phyloP scores from a whole-genome alignment of 2,797 vertebrate species.

The Coreius guichenoti region DNA sequence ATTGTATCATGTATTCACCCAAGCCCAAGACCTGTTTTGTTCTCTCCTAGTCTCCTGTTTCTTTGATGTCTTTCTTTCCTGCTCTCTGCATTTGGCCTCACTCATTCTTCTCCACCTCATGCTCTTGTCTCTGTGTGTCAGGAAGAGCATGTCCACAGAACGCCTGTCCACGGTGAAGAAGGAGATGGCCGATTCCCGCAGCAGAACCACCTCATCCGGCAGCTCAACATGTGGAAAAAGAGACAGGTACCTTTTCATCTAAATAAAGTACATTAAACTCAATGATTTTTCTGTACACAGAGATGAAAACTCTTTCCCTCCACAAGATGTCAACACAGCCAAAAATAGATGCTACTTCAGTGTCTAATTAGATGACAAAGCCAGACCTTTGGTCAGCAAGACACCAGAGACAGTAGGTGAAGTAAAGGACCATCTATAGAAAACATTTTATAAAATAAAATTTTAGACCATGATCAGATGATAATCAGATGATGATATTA shows the following conservation, averaged over 20 bases:
- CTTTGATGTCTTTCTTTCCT: constrained; percentile 24
- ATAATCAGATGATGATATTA: neutral
- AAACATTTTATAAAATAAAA: neutral
- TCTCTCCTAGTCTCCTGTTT: neutral
- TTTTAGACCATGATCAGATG: neutral
- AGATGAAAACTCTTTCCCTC: neutral
- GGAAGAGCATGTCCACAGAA: constrained; percentile 88
- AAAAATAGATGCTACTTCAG: constrained; percentile 14
- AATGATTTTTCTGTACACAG: neutral
- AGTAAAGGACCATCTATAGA: neutral
- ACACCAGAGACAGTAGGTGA: neutral
- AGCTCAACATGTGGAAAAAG: constrained; percentile 84
- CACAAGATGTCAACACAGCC: neutral
- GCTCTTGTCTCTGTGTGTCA: constrained; percentile 57
- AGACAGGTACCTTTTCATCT: constrained; percentile 58
- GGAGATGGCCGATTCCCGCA: constrained; percentile 82
- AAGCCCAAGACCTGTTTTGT: neutral
- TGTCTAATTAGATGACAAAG: constrained; percentile 14
- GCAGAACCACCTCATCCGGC: constrained; percentile 86
- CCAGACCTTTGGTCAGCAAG: neutral
- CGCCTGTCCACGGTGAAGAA: constrained; percentile 83
- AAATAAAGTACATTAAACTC: neutral
- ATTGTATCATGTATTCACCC: neutral
- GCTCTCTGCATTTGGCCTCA: neutral
- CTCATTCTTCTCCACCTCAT: constrained; percentile 5